Evolutionary conservation across 2,797 vertebrate genomes (phyloP), one percentile per base, ranked within the genome.

Genomic region (Parauchenoglanis punctatus): DNA sequence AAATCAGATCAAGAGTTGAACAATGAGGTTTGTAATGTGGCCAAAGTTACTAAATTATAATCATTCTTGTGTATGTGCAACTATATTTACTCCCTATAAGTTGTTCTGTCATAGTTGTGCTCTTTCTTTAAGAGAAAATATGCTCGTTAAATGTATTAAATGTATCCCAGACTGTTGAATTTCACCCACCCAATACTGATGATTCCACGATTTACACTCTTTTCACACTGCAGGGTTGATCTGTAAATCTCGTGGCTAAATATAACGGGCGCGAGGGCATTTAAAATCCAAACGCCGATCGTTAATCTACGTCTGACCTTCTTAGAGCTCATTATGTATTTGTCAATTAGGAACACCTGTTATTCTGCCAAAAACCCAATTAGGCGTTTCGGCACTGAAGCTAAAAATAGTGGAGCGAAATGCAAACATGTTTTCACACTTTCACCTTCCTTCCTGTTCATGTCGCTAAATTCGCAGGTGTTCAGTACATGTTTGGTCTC

Each of bases 361-460:
- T 95, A 92, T 92, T 94, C 92, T 93, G 93, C 92, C 96, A 95
- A 96, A 95, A 94, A 93, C 91, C 89, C 94, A 95, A 96, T 96
- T 95, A 95, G 94, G 92, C 93, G 92, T 92, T 94, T 93, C 93
- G 93, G 95, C 93, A 94, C 92, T 93, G 81, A 87, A 93, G 92
- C 94, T 93, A 93, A 92, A 95, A 95, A 94, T 95, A 94, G 95
- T 92, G 94, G 92, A 93, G 88, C 86, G 91, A 91, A 94, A 92
- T 90, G 81, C 88, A 89, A 89, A 86, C 85, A 89, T 85, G 90
- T 91, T 92, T 89, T 77, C 89, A 81, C 85, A 80, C 84, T 81
- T 85, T 89, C 91, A 91, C 92, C 92, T 92, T 89, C 90, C 92
- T 92, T 88, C 90, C 90, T 89, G 91, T 90, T 63, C 76, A 85